Conservation (phyloP, 2,888 invertebrate species). For the Microctonus hyperodae region DNA sequence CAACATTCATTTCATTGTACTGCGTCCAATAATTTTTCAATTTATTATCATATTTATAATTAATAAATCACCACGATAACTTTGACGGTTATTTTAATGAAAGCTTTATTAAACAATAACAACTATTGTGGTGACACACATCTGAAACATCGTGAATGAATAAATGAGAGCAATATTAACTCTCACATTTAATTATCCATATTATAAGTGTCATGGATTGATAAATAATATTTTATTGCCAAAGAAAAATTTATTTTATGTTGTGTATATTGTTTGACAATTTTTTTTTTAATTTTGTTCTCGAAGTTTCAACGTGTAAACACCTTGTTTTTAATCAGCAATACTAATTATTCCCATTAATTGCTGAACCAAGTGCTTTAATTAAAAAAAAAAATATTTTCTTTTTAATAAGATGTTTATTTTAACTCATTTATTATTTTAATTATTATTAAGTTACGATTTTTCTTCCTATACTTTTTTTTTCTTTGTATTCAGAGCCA, state of each 20-base stretch:
- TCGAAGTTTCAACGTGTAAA: conserved; percentile 38
- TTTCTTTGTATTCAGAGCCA: conserved; percentile 23
- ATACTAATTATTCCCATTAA: conserved; percentile 23
- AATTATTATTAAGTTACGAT: not conserved
- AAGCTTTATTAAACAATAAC: conserved; percentile 6
- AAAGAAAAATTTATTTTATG: conserved; percentile 49
- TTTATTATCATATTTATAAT: conserved; percentile 1
- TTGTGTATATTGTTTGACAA: conserved; percentile 34
- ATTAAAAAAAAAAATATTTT: conserved; percentile 32
- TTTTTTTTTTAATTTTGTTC: conserved; percentile 35
- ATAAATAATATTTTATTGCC: conserved; percentile 44
- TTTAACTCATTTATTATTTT: conserved; percentile 13
- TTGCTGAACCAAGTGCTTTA: conserved; percentile 39
- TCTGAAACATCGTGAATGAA: not conserved
- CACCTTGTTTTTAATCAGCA: conserved; percentile 12
- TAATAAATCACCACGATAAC: conserved; percentile 19
- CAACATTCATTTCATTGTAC: conserved; percentile 44
- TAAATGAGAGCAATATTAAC: not conserved
- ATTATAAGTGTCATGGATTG: conserved; percentile 10
- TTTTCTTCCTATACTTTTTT: conserved; percentile 11
- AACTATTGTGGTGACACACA: not conserved
- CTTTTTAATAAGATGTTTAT: conserved; percentile 19
- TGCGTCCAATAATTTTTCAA: conserved; percentile 27
- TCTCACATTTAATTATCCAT: not conserved
- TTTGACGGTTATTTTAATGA: not conserved